Conservation (phyloP, 2,797 vertebrate genomes). For the Coracias cyanogaster region DNA sequence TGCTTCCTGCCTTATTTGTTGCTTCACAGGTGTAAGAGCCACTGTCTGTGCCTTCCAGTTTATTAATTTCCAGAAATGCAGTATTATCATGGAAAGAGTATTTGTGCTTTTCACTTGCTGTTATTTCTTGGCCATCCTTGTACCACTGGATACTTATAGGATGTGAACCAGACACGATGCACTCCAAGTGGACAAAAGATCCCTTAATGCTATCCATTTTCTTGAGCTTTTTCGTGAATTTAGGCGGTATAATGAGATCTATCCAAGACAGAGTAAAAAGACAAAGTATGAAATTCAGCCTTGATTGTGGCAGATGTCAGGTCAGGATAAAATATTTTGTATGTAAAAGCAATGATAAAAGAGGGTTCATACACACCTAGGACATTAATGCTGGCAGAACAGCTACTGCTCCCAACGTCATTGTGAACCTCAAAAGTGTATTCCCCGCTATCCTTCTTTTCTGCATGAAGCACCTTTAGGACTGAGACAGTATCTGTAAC, state of each 20-base stretch:
- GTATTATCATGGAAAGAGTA: slow-evolving; percentile 96
- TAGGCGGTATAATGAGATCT: slow-evolving; percentile 98
- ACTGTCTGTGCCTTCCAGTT: slow-evolving; percentile 88
- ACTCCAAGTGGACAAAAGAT: slow-evolving; percentile 93
- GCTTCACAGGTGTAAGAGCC: slow-evolving; percentile 94
- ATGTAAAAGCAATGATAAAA: not conserved
- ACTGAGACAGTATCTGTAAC: slow-evolving; percentile 89
- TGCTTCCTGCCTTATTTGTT: slow-evolving; percentile 91
- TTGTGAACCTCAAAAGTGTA: slow-evolving; percentile 94
- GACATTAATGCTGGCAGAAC: slow-evolving; percentile 89
- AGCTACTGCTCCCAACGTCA: slow-evolving; percentile 90
- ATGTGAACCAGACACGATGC: slow-evolving; percentile 94
- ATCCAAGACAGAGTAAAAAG: slow-evolving; percentile 68
- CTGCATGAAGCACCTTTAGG: slow-evolving; percentile 90
- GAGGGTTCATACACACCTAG: slow-evolving; percentile 87
- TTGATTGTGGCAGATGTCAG: not conserved
- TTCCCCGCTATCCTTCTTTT: slow-evolving; percentile 90
- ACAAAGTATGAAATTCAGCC: slow-evolving; percentile 20
- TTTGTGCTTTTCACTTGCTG: slow-evolving; percentile 90
- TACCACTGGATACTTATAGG: slow-evolving; percentile 95
- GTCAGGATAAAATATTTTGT: not conserved
- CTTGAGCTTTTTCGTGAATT: slow-evolving; percentile 96
- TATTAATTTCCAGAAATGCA: slow-evolving; percentile 92
- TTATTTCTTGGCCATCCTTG: slow-evolving; percentile 91
- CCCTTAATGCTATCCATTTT: slow-evolving; percentile 94